A percentile compares a stretch with the other conserved stretches of the same genome.
These are phyloP conservation scores for Carassius gibelio DNA, from an alignment of 2,113 vertebrate species.

Conservation along the genomic window DNA sequence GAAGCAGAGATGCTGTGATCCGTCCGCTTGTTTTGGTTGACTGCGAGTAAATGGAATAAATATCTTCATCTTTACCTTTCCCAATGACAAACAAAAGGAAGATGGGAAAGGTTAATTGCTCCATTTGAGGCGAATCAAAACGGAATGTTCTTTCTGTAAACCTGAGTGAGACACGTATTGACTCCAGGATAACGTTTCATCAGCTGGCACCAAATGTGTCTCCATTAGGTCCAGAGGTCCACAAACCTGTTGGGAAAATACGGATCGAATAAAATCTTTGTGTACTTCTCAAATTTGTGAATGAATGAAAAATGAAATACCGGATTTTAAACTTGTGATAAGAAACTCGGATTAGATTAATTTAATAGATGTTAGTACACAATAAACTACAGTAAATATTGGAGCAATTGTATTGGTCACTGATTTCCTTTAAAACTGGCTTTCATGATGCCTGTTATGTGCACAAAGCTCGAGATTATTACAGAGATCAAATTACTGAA, in stretches of 20 bases:
- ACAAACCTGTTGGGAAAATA: not conserved
- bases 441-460: not conserved
- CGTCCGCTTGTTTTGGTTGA: conserved; percentile 78
- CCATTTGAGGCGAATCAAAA: conserved; percentile 74
- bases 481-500: not conserved
- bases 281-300: not conserved
- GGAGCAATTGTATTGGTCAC: not conserved
- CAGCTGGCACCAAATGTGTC: conserved; percentile 38
- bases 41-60: conserved; percentile 81
- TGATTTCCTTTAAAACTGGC: not conserved
- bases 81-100: conserved; percentile 77
- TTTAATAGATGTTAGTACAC: not conserved
- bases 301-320: not conserved
- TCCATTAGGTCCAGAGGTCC: conserved; percentile 37
- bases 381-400: not conserved
- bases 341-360: not conserved
- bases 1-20: conserved; percentile 75
- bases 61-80: conserved; percentile 79
- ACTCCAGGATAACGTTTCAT: conserved; percentile 49
- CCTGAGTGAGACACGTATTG: conserved; percentile 46
- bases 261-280: not conserved
- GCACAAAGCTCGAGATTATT: not conserved
- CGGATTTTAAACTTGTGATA: not conserved
- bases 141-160: conserved; percentile 64
- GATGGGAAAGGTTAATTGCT: conserved; percentile 82